phyloP scores from a whole-genome alignment of 2,888 invertebrate species.

The Tethea ocularis region DNA sequence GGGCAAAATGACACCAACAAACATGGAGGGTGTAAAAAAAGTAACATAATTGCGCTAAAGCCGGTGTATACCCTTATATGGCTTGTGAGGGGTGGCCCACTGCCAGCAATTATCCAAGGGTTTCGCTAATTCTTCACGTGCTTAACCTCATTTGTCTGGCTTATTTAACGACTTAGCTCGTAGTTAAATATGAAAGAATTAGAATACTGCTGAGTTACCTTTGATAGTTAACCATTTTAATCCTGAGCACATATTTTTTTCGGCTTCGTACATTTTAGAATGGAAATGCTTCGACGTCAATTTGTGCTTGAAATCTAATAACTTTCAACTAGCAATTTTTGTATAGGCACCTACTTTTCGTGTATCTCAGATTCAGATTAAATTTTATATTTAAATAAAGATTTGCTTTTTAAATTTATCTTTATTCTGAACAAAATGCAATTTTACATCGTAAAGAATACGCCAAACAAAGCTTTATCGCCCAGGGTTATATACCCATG shows the following conservation, averaged over 20 bases:
- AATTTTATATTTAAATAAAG: no score
- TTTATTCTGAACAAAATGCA: no score
- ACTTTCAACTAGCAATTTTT: no score
- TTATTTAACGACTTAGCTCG: conserved; percentile 60
- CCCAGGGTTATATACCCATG: no score
- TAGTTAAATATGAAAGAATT: conserved; percentile 39
- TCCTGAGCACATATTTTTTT: not conserved
- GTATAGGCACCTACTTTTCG: no score
- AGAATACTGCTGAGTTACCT: conserved; percentile 13
- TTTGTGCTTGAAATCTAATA: no score
- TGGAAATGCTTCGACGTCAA: no score
- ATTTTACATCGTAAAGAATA: no score
- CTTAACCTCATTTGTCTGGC: conserved; percentile 70
- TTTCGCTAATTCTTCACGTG: conserved; percentile 57
- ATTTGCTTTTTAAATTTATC: no score
- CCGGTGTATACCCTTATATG: conserved; percentile 37
- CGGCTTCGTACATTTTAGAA: not conserved
- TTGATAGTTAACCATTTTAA: not conserved
- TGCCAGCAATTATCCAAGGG: conserved; percentile 59
- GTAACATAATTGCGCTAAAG: conserved; percentile 40
- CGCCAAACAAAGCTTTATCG: no score
- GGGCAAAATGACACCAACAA: conserved; percentile 18
- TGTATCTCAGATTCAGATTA: no score
- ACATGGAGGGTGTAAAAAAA: conserved; percentile 40
- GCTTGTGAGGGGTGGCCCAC: conserved; percentile 31